Evolutionary conservation across 1,140 invertebrate species (phyloP).

Genomic region (Chironomus striatipennis): DNA sequence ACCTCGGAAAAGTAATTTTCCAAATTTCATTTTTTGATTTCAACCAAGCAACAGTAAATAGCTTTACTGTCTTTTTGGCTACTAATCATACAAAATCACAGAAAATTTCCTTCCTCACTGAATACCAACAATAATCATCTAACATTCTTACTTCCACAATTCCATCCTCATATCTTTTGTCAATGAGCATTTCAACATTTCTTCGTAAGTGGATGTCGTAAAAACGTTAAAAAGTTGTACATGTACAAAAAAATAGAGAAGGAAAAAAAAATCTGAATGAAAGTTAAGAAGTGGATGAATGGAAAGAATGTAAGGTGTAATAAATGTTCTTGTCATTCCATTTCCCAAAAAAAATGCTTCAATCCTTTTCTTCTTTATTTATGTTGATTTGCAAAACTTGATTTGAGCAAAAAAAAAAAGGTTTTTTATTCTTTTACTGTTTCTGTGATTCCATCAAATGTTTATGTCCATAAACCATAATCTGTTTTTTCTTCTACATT

Average conservation of each 20-base stretch:
- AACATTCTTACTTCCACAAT: too few relatives aligned
- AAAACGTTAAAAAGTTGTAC: too few relatives aligned
- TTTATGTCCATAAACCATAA: not conserved
- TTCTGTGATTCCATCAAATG: not conserved
- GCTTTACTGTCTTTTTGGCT: too few relatives aligned
- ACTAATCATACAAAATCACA: too few relatives aligned
- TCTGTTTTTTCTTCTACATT: not conserved
- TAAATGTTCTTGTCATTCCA: conserved; percentile 7
- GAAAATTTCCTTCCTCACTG: too few relatives aligned
- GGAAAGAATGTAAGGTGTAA: not conserved
- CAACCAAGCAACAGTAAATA: too few relatives aligned
- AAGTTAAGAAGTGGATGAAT: not conserved
- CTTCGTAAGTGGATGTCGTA: too few relatives aligned
- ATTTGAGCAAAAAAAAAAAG: not conserved
- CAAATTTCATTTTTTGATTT: too few relatives aligned
- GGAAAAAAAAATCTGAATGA: not conserved
- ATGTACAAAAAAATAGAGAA: not conserved
- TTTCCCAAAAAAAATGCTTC: not conserved
- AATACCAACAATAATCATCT: too few relatives aligned
- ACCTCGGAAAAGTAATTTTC: too few relatives aligned
- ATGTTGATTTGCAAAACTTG: not conserved
- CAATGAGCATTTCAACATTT: too few relatives aligned
- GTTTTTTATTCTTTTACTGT: not conserved
- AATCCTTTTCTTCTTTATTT: not conserved
- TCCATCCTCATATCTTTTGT: too few relatives aligned